Percentiles rank a stretch among this genome's conserved stretches.
Conservation (phyloP, 2,888 invertebrate species). For the Tetropium fuscum region DNA sequence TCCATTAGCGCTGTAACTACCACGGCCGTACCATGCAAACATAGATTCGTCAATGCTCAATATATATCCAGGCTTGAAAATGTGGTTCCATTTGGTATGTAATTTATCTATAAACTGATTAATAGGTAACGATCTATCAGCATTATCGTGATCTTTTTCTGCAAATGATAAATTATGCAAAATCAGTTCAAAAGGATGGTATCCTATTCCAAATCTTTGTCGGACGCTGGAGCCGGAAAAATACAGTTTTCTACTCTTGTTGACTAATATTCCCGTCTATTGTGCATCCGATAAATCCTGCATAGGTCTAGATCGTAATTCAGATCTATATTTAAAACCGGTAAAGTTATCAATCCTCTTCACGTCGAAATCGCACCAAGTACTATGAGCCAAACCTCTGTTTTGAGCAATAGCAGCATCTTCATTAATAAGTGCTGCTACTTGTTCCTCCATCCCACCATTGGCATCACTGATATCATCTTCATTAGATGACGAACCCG, state of each 20-base stretch:
- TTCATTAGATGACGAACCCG: too few relatives aligned
- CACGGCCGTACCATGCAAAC: constrained; percentile 20
- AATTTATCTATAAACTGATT: not conserved
- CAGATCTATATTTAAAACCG: too few relatives aligned
- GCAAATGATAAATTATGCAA: not conserved
- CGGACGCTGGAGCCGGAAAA: not conserved
- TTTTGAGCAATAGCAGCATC: too few relatives aligned
- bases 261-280: not conserved
- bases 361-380: too few relatives aligned
- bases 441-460: too few relatives aligned
- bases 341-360: too few relatives aligned
- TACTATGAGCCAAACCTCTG: too few relatives aligned
- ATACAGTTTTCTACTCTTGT: not conserved
- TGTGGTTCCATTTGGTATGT: constrained; percentile 3
- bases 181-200: not conserved
- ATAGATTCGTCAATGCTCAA: constrained; percentile 25
- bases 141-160: not conserved
- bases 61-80: constrained; percentile 21
- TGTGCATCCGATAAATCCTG: too few relatives aligned
- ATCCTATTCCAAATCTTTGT: not conserved
- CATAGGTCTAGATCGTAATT: too few relatives aligned
- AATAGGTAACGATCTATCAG: not conserved
- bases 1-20: not conserved
- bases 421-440: too few relatives aligned
- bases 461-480: too few relatives aligned